Percentiles rank a stretch among this genome's conserved stretches.
Evolutionary conservation across 2,888 invertebrate genomes (phyloP).

Genomic region (Pachydiplax longipennis): DNA sequence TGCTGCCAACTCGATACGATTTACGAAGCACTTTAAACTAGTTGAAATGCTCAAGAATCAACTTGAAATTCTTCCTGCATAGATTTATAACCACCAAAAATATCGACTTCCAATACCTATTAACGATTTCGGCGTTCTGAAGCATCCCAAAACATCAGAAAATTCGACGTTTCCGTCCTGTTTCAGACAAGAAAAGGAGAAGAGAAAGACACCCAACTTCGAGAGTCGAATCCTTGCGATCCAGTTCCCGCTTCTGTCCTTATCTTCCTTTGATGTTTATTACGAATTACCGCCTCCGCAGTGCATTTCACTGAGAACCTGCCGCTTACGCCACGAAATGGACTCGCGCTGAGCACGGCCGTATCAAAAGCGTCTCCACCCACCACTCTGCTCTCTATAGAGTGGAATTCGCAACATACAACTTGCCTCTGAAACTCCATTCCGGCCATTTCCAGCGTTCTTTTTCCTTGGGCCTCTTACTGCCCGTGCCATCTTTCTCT

Average conservation of each 20-base stretch:
- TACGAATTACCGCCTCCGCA: neutral
- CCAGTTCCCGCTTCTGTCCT: neutral
- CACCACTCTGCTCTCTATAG: neutral
- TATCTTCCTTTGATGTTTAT: neutral
- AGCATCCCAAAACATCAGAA: too few relatives aligned
- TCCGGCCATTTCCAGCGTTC: neutral
- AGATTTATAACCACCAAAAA: too few relatives aligned
- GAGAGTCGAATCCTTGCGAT: too few relatives aligned
- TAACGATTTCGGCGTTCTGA: too few relatives aligned
- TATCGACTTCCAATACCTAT: too few relatives aligned
- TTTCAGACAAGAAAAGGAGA: too few relatives aligned
- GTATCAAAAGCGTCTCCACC: neutral
- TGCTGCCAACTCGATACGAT: too few relatives aligned
- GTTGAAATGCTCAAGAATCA: too few relatives aligned
- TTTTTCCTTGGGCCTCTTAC: neutral
- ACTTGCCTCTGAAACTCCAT: neutral
- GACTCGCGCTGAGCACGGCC: neutral
- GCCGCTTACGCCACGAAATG: neutral
- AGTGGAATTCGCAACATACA: neutral
- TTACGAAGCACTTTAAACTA: too few relatives aligned
- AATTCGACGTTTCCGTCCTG: too few relatives aligned
- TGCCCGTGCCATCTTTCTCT: neutral
- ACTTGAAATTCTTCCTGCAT: too few relatives aligned
- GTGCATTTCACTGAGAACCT: neutral
- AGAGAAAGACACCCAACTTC: too few relatives aligned